phyloP scores from a whole-genome alignment of 2,113 vertebrate genomes.

The Thryonomys swinderianus region DNA sequence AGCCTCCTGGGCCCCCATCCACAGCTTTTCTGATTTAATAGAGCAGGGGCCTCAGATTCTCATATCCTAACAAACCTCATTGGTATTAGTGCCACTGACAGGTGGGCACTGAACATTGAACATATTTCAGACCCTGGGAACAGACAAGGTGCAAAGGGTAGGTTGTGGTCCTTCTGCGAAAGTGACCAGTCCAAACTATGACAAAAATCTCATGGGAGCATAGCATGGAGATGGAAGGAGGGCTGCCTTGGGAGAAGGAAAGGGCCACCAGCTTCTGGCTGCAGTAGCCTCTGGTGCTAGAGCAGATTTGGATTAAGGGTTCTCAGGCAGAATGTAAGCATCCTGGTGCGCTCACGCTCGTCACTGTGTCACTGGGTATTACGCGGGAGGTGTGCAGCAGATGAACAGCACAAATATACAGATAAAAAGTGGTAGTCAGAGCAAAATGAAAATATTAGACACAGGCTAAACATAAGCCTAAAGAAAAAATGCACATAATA shows the following conservation, averaged over 20 bases:
- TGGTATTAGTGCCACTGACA: not conserved
- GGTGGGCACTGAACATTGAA: not conserved
- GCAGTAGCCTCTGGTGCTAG: not conserved
- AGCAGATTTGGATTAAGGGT: not conserved
- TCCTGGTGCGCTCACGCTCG: not conserved
- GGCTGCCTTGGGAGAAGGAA: not conserved
- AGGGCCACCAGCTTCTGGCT: fast-evolving
- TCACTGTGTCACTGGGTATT: not conserved
- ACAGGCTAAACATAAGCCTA: not conserved
- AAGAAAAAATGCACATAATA: not conserved
- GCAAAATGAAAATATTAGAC: not conserved
- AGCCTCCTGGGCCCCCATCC: not conserved
- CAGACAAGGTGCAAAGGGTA: not conserved
- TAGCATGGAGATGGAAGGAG: not conserved
- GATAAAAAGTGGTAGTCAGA: not conserved
- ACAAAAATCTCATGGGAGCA: not conserved
- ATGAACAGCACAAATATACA: not conserved
- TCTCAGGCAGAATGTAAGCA: not conserved
- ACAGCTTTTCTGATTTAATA: not conserved
- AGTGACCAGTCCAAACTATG: not conserved
- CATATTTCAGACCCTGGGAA: not conserved
- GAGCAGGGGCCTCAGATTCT: not conserved
- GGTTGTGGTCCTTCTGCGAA: not conserved
- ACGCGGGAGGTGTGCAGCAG: not conserved
- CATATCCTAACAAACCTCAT: not conserved